Conservation (phyloP, 2,888 invertebrate genomes). For the Anoplius nigerrimus region DNA sequence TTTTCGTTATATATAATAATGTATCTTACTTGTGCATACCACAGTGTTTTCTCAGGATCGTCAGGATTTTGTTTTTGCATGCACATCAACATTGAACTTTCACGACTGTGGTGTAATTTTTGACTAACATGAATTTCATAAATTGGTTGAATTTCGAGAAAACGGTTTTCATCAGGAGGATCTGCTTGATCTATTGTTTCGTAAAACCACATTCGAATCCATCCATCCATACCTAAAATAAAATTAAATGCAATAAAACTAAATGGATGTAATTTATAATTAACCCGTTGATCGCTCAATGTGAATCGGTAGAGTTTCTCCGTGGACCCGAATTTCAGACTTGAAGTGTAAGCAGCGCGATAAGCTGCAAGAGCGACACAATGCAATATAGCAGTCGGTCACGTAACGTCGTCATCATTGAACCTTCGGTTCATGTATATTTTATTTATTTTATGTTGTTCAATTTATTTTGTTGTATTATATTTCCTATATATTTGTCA, state of each 20-base stretch:
- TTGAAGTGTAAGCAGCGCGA: too few relatives aligned
- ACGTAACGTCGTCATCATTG: too few relatives aligned
- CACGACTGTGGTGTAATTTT: conserved; percentile 32
- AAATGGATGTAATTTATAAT: background rate
- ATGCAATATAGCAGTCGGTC: too few relatives aligned
- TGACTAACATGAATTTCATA: conserved; percentile 84
- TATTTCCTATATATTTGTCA: too few relatives aligned
- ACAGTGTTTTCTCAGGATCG: conserved; percentile 74
- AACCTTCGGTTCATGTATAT: too few relatives aligned
- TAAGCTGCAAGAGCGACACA: too few relatives aligned
- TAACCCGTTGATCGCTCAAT: too few relatives aligned
- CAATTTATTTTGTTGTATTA: too few relatives aligned
- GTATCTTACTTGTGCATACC: conserved; percentile 85
- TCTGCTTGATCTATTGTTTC: conserved; percentile 93
- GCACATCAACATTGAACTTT: conserved; percentile 75
- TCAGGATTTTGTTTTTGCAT: conserved; percentile 76
- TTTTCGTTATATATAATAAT: background rate
- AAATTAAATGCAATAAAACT: background rate
- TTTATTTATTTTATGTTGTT: too few relatives aligned
- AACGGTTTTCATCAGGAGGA: conserved; percentile 86
- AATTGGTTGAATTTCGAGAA: conserved; percentile 90
- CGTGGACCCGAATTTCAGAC: too few relatives aligned
- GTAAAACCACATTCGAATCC: conserved; percentile 91
- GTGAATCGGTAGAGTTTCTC: too few relatives aligned
- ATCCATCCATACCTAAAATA: conserved; percentile 82